Base-by-base conservation (phyloP, 2,888 invertebrate species). In the Acholoe squamosa region DNA sequence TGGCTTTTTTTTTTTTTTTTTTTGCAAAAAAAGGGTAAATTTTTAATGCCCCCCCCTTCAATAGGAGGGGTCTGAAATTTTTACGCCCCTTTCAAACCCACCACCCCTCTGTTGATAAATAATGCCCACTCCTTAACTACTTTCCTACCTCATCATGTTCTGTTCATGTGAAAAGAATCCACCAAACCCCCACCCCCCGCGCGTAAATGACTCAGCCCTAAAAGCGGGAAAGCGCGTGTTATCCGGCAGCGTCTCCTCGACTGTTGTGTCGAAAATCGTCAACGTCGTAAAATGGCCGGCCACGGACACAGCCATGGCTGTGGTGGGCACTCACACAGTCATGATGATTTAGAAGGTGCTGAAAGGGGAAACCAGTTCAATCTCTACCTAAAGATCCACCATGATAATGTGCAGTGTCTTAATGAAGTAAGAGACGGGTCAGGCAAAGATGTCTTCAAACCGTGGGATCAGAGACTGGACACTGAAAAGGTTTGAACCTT, bases 351-450 rank as follows among this genome's bases (percentile, higher is more conserved):
- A 43, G 92, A 93, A 10, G 94, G 94, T 43, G 93, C 93, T 7
- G 97, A 98, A 96, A 96, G 97, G 94, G 98, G 98, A 1, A 95
- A 98, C 86, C 97, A 97, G 93, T 98, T 98, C 94, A 98, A 98
- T 96, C 96, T 99, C 90, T 98, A 97, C 95, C 97, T 97, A 93
- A 99, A 98, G 97, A 99, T 99, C 94, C 98, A 99, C 96, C 97
- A 97, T 93, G 97, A 97, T 71, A 98, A 98, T 95, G 96, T 99
- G 34, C 97, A 98, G 95, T 99, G 99, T 96, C 96, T 99, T 54
- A 99, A 99, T 96, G 99, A 99, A 96, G 96, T 97, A 88, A 96
- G 96, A 7, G 98, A 99, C 94, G 98, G 98, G 43, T 97, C 98
- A 19, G 99, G 98, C 28, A 98, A 97, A 96, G 97, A 97, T 43